Percentiles rank a stretch among this genome's conserved stretches.
phyloP scores from a whole-genome alignment of 2,797 vertebrate species.

The Anniella stebbinsi region DNA sequence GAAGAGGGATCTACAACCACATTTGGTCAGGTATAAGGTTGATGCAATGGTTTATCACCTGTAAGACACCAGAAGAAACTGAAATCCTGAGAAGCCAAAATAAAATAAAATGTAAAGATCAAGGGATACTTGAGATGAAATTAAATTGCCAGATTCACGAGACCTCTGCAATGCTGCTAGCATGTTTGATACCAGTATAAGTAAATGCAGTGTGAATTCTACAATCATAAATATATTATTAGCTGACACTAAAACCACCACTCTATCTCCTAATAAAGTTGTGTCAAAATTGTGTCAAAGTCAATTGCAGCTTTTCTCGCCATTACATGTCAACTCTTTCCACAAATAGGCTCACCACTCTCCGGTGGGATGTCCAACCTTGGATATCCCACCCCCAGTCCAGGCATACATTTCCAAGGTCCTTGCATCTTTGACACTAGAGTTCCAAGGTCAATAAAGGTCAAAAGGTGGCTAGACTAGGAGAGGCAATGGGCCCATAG shows the following conservation, averaged over 20 bases:
- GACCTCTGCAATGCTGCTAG: neutral
- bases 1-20: neutral
- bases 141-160: neutral
- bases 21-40: neutral
- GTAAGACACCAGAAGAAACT: neutral
- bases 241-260: neutral
- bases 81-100: neutral
- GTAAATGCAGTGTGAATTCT: neutral
- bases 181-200: neutral
- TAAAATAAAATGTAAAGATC: neutral
- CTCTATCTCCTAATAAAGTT: neutral
- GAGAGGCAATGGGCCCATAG: too few species aligned
- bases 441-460: too few species aligned
- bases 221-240: neutral
- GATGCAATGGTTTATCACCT: neutral
- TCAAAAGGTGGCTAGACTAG: too few species aligned
- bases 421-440: too few species aligned
- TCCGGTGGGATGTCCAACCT: too few species aligned
- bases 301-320: neutral
- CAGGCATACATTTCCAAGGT: too few species aligned
- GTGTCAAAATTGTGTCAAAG: neutral
- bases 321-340: neutral
- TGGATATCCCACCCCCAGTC: too few species aligned
- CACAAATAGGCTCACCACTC: neutral
- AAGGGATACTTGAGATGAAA: neutral